phyloP scores from a whole-genome alignment of 2,797 vertebrate species.

The Cichlasoma orientale region DNA sequence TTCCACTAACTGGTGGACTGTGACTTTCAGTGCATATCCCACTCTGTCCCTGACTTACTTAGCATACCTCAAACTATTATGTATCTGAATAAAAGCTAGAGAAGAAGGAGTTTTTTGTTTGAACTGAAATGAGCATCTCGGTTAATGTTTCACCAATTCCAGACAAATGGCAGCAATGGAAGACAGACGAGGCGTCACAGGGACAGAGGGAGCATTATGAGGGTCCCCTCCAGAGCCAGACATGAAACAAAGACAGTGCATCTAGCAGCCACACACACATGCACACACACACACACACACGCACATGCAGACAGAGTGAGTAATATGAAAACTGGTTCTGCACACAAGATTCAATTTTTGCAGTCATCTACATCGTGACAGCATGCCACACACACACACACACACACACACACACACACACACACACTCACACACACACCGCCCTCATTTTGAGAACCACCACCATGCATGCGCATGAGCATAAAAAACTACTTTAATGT shows the following conservation, averaged over 20 bases:
- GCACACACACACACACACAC: conserved; percentile 9
- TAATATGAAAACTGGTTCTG: conserved; percentile 43
- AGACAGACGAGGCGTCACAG: conserved; percentile 44
- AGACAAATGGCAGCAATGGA: conserved; percentile 39
- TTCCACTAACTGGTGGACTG: conserved; percentile 3
- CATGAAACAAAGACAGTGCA: conserved; percentile 62
- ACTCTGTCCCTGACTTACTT: neutral
- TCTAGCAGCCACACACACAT: neutral
- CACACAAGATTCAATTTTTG: conserved; percentile 46
- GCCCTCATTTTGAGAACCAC: conserved; percentile 6
- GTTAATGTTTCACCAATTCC: conserved; percentile 10
- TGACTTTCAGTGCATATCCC: conserved; percentile 26
- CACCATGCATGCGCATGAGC: neutral
- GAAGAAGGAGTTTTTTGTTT: neutral
- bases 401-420: too few relatives aligned
- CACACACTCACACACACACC: neutral
- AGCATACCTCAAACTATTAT: neutral
- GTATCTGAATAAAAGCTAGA: neutral
- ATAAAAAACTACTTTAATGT: neutral
- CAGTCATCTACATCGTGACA: conserved; percentile 18
- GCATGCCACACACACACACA: neutral
- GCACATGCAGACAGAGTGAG: neutral
- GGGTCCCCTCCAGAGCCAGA: conserved; percentile 55
- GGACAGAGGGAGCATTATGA: conserved; percentile 73
- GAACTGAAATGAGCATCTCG: neutral